These are phyloP conservation scores for Hirtodrosophila confusa DNA, from an alignment of 2,888 invertebrate genomes.

Conservation along the genomic window DNA sequence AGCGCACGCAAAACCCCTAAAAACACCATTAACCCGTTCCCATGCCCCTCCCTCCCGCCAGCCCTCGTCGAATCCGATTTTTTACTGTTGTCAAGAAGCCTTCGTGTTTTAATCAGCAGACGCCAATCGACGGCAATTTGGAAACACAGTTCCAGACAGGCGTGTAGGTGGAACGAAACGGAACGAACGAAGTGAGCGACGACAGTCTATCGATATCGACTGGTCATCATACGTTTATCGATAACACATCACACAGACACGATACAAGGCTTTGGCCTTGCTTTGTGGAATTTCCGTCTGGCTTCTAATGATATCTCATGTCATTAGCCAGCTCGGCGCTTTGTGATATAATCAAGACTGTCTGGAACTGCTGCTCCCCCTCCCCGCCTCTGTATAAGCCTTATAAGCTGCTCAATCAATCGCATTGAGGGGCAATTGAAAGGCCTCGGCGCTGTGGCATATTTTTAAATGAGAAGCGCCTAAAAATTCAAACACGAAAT, in stretches of 20 bases:
- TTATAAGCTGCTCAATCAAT: conserved; percentile 13
- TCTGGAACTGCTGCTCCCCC: conserved; percentile 28
- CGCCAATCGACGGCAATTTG: conserved; percentile 35
- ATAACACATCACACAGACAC: too few relatives aligned
- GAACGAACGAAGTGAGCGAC: too few relatives aligned
- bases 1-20: conserved; percentile 23
- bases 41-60: conserved; percentile 6
- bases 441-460: neutral
- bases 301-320: conserved; percentile 53
- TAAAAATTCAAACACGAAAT: conserved; percentile 24
- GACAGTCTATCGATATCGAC: too few relatives aligned
- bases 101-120: conserved; percentile 54
- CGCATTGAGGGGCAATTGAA: neutral
- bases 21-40: conserved; percentile 7
- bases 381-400: neutral
- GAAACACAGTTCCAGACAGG: conserved; percentile 30
- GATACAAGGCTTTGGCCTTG: too few relatives aligned
- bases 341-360: conserved; percentile 51
- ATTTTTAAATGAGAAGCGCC: conserved; percentile 14
- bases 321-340: conserved; percentile 52
- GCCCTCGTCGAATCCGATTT: conserved; percentile 7
- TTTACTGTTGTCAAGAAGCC: conserved; percentile 52
- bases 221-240: too few relatives aligned
- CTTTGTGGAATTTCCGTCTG: conserved; percentile 26
- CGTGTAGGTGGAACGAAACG: conserved; percentile 1